These are phyloP conservation scores for Drosophila histrio DNA, from an alignment of 2,888 invertebrate species.

Conservation along the genomic window DNA sequence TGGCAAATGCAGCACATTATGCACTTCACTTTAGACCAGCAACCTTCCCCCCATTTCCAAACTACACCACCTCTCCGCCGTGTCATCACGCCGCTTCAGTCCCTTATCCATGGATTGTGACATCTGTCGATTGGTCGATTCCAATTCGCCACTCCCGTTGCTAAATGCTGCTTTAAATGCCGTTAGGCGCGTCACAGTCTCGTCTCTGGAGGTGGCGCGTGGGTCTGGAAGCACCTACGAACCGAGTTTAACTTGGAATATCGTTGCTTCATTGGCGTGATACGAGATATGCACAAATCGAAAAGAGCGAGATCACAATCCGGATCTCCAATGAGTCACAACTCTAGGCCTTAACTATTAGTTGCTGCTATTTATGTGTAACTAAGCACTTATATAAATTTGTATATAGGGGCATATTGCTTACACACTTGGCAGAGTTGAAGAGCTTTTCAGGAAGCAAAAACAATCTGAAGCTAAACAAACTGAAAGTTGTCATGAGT, in stretches of 20 bases:
- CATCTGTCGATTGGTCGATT: constrained; percentile 34
- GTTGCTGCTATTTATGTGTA: not conserved
- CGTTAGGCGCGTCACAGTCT: constrained; percentile 53
- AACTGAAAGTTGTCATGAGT: constrained; percentile 36
- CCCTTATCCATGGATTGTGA: constrained; percentile 7
- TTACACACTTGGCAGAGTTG: constrained; percentile 18
- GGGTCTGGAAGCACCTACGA: constrained; percentile 15
- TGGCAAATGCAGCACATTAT: constrained; percentile 57
- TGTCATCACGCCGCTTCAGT: not conserved
- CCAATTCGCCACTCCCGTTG: constrained; percentile 28
- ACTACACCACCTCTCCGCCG: too few relatives aligned
- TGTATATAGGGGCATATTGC: constrained; percentile 11
- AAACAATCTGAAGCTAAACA: constrained; percentile 21
- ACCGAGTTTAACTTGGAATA: not conserved
- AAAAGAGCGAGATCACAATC: constrained; percentile 19
- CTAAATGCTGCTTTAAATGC: constrained; percentile 50
- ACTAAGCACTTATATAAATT: not conserved
- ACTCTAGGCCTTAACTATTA: constrained; percentile 2
- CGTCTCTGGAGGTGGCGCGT: constrained; percentile 31
- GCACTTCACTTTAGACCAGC: constrained; percentile 48
- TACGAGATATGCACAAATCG: constrained; percentile 2
- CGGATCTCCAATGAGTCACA: constrained; percentile 32
- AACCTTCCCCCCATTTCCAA: too few relatives aligned
- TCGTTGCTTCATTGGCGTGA: constrained; percentile 31
- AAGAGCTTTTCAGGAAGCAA: constrained; percentile 14